These are phyloP conservation scores for Hirundo rustica DNA, from an alignment of 2,797 vertebrate genomes.

Conservation along the genomic window DNA sequence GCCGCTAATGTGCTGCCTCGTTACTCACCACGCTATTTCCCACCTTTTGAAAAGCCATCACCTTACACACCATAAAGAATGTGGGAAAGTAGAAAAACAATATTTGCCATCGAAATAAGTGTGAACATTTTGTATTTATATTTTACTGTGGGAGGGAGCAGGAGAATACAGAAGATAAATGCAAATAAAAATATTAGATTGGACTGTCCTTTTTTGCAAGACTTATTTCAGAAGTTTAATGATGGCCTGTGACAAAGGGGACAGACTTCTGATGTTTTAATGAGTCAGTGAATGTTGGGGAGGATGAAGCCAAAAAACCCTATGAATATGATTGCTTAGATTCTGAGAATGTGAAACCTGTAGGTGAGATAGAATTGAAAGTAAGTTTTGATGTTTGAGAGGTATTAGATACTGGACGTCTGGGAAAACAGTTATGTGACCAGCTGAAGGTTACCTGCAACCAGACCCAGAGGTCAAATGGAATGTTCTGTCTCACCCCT, in stretches of 20 bases:
- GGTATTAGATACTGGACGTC: too few relatives aligned
- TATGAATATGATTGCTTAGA: too few relatives aligned
- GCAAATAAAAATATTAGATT: not conserved
- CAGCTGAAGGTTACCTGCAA: too few relatives aligned
- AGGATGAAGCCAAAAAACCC: too few relatives aligned
- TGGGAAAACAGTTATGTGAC: too few relatives aligned
- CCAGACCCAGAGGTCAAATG: too few relatives aligned
- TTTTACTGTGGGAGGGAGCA: constrained; percentile 63
- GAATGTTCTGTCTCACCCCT: too few relatives aligned
- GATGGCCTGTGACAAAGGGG: not conserved
- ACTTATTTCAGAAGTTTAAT: constrained; percentile 25
- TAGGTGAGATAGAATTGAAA: too few relatives aligned
- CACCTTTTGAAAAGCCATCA: constrained; percentile 96
- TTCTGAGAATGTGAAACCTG: too few relatives aligned
- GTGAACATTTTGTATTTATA: constrained; percentile 73
- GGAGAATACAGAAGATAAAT: not conserved
- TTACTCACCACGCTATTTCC: constrained; percentile 94
- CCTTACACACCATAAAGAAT: constrained; percentile 88
- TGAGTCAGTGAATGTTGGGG: not conserved
- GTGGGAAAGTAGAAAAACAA: not conserved
- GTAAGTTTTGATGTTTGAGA: too few relatives aligned
- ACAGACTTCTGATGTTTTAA: constrained; percentile 1
- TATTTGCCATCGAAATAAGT: constrained; percentile 41
- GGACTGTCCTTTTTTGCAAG: not conserved
- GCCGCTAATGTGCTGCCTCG: constrained; percentile 89